A percentile compares a stretch with the other conserved stretches of the same genome.
Evolutionary conservation across 1,140 invertebrate species (phyloP).

Genomic region (Leptinotarsa defecta): DNA sequence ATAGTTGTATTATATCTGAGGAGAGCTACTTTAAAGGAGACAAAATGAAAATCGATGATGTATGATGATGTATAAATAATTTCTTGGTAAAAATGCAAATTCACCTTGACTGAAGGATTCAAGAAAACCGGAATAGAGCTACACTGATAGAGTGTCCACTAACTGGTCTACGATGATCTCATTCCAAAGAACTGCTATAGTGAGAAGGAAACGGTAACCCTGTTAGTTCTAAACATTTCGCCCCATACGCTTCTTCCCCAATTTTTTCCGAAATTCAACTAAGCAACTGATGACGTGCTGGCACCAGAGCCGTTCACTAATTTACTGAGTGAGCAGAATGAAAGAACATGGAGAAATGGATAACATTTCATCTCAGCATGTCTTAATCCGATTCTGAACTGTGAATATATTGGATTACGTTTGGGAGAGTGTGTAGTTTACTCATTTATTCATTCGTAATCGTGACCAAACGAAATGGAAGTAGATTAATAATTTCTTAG

Average conservation of each 20-base stretch:
- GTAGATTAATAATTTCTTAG: too few relatives aligned
- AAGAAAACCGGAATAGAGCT: too few relatives aligned
- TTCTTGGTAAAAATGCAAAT: too few relatives aligned
- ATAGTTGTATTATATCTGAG: too few relatives aligned
- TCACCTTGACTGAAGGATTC: too few relatives aligned
- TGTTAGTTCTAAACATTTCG: neutral
- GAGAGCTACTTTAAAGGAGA: too few relatives aligned
- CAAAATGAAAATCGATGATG: too few relatives aligned
- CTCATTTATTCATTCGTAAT: neutral
- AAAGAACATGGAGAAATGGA: constrained; percentile 27
- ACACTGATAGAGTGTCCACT: neutral
- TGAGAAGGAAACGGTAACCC: neutral
- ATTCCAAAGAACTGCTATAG: neutral
- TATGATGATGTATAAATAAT: too few relatives aligned
- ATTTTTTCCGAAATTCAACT: constrained; percentile 9
- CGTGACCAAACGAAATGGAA: neutral
- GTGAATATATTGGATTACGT: constrained; percentile 47
- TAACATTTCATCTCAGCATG: constrained; percentile 38
- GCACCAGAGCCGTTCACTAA: constrained; percentile 1
- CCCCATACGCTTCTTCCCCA: neutral
- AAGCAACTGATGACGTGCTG: constrained; percentile 17
- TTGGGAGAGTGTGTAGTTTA: constrained; percentile 7
- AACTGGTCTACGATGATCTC: neutral
- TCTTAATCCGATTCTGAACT: constrained; percentile 43
- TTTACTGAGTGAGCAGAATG: constrained; percentile 21